A percentile compares a stretch with the other conserved stretches of the same genome.
These are phyloP conservation scores for Osmerus mordax DNA, from an alignment of 2,113 vertebrate genomes.

Conservation along the genomic window DNA sequence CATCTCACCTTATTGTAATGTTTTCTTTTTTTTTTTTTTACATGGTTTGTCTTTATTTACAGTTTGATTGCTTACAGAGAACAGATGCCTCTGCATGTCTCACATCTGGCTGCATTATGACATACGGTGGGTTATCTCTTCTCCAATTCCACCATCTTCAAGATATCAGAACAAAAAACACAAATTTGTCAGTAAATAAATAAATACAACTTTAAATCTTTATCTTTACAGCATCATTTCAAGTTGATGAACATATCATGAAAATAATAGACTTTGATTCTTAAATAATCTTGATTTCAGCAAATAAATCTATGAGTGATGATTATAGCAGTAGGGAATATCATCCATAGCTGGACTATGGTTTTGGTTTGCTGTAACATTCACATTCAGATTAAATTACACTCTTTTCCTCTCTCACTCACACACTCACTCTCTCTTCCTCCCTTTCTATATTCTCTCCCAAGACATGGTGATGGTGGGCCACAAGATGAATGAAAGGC, in stretches of 20 bases:
- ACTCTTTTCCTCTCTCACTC: not conserved
- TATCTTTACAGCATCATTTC: slow-evolving; percentile 1
- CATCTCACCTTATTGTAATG: too few relatives aligned
- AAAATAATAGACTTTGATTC: not conserved
- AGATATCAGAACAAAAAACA: too few relatives aligned
- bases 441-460: too few relatives aligned
- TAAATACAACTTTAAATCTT: not conserved
- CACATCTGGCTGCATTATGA: too few relatives aligned
- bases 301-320: not conserved
- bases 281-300: not conserved
- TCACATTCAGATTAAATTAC: not conserved
- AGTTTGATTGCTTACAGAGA: too few relatives aligned
- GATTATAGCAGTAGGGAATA: not conserved
- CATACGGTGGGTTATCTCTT: too few relatives aligned
- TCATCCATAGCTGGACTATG: not conserved
- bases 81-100: too few relatives aligned
- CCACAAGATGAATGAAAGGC: not conserved
- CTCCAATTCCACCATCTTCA: too few relatives aligned
- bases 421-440: not conserved
- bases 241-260: not conserved
- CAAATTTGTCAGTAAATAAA: not conserved
- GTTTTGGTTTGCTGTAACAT: not conserved
- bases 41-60: too few relatives aligned
- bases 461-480: not conserved
- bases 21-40: too few relatives aligned